Evolutionary conservation across 2,888 invertebrate genomes (phyloP), one percentile per base, ranked within the genome.

Genomic region (Cerastoderma edule): DNA sequence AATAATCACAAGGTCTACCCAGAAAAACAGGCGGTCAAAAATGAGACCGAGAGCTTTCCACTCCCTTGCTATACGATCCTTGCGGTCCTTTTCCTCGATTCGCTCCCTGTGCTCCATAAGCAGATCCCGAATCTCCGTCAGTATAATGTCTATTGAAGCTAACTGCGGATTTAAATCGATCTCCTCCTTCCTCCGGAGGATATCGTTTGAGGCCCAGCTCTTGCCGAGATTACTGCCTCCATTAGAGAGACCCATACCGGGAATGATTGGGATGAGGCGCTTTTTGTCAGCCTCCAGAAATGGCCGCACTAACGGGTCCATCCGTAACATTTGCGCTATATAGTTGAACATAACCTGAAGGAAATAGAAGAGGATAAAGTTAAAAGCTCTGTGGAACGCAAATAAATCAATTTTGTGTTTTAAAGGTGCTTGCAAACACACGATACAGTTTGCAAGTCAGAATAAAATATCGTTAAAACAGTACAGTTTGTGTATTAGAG

Each of bases 41-140:
- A 91, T 89, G n/a, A 92, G 83, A 1, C 91, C 91, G 32, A 92
- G 86, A 4, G 90, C 88, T 76, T 91, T 89, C 92, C 92, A 92
- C 67, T 92, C 92, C 69, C 87, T 88, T 22, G 88, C 86, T 65
- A 90, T 84, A 66, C 87, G 87, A 32, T 91, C 90, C 46, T 86
- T 86, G 32, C 85, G 83, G 75, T 92, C 92, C 68, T 90, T 89
- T 22, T 90, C 90, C 30, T 86, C 83, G 33, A 91, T 78, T 50
- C 90, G 84, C 66, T 87, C 85, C 77, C 85, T 85, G 74, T 88
- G 88, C 19, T 83, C 63, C 65, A 79, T 80, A 30, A 89, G 67
- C 66, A 88, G 88, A 66, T 89, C 88, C 66, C 87, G 73, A 19
- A 89, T 83, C 63, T 89, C 89, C 27, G 77, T 78, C 53, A 89